Conservation (phyloP, 2,888 invertebrate genomes). For the Electrophaes corylata region DNA sequence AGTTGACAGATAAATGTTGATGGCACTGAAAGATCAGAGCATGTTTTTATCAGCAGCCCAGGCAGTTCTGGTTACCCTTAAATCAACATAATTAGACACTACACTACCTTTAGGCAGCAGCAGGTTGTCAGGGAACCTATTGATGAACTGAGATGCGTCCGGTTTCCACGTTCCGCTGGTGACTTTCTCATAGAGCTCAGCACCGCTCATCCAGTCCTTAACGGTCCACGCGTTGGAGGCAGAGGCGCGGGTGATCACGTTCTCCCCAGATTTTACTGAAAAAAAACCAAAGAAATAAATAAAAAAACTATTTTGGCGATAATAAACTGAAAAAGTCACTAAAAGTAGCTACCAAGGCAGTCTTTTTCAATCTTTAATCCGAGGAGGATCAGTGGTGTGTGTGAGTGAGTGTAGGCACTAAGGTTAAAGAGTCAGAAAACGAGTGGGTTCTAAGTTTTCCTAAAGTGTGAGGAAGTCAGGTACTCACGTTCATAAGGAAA, state of each 20-base stretch:
- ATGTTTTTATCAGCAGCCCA: too few relatives aligned
- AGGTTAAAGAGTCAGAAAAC: too few relatives aligned
- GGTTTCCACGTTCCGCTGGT: constrained; percentile 31
- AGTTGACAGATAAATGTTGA: too few relatives aligned
- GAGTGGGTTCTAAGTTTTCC: too few relatives aligned
- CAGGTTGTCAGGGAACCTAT: constrained; percentile 82
- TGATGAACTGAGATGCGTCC: constrained; percentile 22
- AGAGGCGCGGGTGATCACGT: constrained; percentile 30
- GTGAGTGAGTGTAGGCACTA: too few relatives aligned
- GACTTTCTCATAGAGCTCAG: constrained; percentile 26
- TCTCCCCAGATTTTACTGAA: constrained; percentile 34
- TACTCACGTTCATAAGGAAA: constrained; percentile 66
- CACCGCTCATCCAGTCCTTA: constrained; percentile 28
- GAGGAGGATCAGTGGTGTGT: too few relatives aligned
- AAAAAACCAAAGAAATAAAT: background rate
- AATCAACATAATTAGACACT: background rate
- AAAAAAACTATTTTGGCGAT: background rate
- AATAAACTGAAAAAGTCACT: too few relatives aligned
- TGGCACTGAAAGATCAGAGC: too few relatives aligned
- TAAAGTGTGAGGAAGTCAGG: too few relatives aligned
- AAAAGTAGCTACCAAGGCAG: too few relatives aligned
- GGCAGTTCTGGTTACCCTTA: background rate
- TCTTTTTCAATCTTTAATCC: too few relatives aligned
- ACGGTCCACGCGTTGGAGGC: constrained; percentile 24
- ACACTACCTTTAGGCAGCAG: constrained; percentile 82